Conservation (phyloP, 2,797 vertebrate genomes). For the Gallinago solitaria region DNA sequence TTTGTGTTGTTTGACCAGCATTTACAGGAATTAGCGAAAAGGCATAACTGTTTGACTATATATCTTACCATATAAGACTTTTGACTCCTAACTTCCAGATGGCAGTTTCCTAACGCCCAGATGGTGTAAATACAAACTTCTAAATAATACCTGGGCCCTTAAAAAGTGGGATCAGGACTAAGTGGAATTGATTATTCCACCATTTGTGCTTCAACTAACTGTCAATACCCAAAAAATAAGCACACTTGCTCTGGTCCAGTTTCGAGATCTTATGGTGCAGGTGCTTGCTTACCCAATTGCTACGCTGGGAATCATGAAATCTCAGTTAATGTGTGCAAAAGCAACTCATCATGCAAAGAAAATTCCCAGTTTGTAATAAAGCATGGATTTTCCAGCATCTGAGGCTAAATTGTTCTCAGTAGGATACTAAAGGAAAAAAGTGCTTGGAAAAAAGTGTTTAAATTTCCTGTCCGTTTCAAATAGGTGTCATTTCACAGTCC, state of each 20-base stretch:
- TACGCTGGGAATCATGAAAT: conserved; percentile 65
- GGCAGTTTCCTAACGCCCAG: background rate
- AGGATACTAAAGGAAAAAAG: conserved; percentile 49
- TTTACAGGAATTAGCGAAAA: conserved; percentile 12
- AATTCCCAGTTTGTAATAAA: conserved; percentile 70
- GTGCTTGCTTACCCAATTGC: conserved; percentile 56
- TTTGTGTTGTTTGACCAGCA: conserved; percentile 1
- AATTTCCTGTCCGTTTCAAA: conserved; percentile 72
- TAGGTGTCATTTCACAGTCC: conserved; percentile 50
- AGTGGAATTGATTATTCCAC: background rate
- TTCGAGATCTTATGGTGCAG: conserved; percentile 52
- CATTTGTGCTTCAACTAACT: conserved; percentile 1
- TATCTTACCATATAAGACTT: background rate
- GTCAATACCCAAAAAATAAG: conserved; percentile 27
- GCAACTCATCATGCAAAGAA: conserved; percentile 59
- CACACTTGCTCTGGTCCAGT: conserved; percentile 6
- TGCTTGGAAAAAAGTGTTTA: conserved; percentile 63
- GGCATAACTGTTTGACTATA: background rate
- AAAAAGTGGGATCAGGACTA: background rate
- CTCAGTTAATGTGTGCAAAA: conserved; percentile 59
- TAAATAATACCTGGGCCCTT: background rate
- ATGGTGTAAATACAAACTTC: background rate
- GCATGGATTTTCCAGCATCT: conserved; percentile 64
- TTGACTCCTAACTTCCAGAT: background rate
- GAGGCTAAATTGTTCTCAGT: conserved; percentile 67